A percentile compares a stretch with the other conserved stretches of the same genome.
Evolutionary conservation across 2,113 vertebrate species (phyloP).

Genomic region (Raja brachyura): DNA sequence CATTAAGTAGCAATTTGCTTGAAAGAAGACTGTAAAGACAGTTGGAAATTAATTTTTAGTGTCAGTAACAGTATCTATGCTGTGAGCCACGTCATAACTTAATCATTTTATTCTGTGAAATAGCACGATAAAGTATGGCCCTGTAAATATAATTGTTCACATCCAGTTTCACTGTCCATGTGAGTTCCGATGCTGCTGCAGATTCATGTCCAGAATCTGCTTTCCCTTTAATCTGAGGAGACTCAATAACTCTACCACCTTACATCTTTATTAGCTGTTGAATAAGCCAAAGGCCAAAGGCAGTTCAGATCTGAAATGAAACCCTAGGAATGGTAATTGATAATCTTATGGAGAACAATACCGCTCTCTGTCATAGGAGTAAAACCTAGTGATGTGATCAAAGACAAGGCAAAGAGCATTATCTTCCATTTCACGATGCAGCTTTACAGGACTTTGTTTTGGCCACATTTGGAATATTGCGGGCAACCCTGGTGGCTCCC

Average conservation of each 20-base stretch:
- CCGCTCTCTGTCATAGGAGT: background rate
- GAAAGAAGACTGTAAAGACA: constrained; percentile 15
- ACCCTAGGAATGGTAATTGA: background rate
- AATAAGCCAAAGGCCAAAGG: background rate
- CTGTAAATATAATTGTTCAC: background rate
- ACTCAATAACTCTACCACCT: background rate
- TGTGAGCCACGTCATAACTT: background rate
- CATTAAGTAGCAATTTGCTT: constrained; percentile 28
- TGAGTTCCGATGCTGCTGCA: background rate
- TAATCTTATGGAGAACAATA: background rate
- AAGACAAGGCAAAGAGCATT: background rate
- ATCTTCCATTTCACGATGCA: background rate
- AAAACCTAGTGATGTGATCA: constrained; percentile 2
- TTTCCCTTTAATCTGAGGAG: background rate
- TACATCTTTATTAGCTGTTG: background rate
- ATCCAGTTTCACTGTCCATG: background rate
- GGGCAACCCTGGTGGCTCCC: too few species aligned
- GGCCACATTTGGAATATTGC: too few species aligned
- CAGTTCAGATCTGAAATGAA: constrained; percentile 4
- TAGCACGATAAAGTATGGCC: background rate
- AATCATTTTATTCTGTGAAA: background rate
- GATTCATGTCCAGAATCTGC: background rate
- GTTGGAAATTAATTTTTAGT: background rate
- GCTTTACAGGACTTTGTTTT: too few species aligned
- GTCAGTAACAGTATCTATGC: background rate